Conservation (phyloP, 2,888 invertebrate genomes). For the Pilophorus perplexus region DNA sequence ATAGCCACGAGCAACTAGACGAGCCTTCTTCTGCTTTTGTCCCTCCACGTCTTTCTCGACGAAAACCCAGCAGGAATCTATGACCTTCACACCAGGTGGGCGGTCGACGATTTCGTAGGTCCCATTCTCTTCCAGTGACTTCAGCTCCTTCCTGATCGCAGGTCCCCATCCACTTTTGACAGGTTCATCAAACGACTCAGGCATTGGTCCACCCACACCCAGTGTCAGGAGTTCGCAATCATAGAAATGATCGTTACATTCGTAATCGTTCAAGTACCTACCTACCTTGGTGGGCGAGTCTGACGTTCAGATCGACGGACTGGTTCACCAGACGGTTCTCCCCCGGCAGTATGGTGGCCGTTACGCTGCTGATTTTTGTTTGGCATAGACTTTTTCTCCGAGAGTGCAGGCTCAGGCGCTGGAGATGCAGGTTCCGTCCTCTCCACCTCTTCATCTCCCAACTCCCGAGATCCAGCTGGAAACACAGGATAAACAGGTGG, state of each 20-base stretch:
- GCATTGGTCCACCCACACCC: background rate
- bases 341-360: background rate
- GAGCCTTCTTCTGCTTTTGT: background rate
- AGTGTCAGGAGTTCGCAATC: too few species aligned
- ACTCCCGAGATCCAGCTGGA: background rate
- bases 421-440: background rate
- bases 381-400: background rate
- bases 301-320: background rate
- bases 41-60: background rate
- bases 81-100: background rate
- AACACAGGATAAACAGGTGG: background rate
- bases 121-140: conserved; percentile 17
- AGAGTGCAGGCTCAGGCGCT: background rate
- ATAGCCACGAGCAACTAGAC: too few species aligned
- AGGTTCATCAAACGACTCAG: conserved; percentile 8
- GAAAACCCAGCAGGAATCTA: conserved; percentile 27
- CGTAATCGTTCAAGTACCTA: too few species aligned
- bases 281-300: background rate
- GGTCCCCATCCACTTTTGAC: conserved; percentile 14
- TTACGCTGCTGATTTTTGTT: background rate
- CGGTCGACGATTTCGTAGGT: conserved; percentile 8
- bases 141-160: conserved; percentile 24
- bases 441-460: background rate
- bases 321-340: background rate
- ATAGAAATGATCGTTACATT: too few species aligned